Percentiles rank a stretch among this genome's conserved stretches.
Conservation (phyloP, 35 echinoderm and acorn worm genomes). For the Stichopus chloronotus region DNA sequence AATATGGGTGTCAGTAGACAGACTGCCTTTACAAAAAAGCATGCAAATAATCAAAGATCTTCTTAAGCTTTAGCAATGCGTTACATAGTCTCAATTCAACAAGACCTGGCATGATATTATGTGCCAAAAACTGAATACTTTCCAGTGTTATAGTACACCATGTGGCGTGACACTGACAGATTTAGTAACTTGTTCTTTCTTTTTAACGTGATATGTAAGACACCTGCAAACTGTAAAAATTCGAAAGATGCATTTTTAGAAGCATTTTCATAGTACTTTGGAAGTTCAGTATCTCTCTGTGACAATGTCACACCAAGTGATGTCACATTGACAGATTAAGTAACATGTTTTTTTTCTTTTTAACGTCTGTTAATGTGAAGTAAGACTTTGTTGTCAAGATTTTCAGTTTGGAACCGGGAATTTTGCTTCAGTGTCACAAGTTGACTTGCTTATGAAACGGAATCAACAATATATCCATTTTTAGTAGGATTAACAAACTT, state of each 20-base stretch:
- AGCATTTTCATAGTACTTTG: not conserved
- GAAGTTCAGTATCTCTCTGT: not conserved
- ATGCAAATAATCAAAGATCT: not conserved
- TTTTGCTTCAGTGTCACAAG: not conserved
- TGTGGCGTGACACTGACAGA: no score
- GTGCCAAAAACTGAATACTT: conserved; percentile 4
- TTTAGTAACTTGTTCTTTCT: no score
- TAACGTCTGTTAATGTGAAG: not conserved
- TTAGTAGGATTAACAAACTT: conserved; percentile 3
- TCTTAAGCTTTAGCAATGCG: no score
- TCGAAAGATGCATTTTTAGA: not conserved
- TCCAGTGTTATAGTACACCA: conserved; percentile 2
- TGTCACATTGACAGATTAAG: no score
- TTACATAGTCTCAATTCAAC: no score
- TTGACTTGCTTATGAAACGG: conserved; percentile 1
- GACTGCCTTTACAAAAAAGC: not conserved
- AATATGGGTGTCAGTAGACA: no score
- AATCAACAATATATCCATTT: conserved; percentile 4
- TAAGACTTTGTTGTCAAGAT: not conserved
- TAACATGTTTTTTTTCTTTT: no score
- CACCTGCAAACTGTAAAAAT: not conserved
- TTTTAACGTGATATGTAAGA: conserved; percentile 3
- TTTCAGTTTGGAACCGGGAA: not conserved
- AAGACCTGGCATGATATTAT: no score
- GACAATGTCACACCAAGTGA: not conserved